A percentile compares a stretch with the other conserved stretches of the same genome.
These are phyloP conservation scores for Antennarius striatus DNA, from an alignment of 2,113 vertebrate genomes.

Conservation along the genomic window DNA sequence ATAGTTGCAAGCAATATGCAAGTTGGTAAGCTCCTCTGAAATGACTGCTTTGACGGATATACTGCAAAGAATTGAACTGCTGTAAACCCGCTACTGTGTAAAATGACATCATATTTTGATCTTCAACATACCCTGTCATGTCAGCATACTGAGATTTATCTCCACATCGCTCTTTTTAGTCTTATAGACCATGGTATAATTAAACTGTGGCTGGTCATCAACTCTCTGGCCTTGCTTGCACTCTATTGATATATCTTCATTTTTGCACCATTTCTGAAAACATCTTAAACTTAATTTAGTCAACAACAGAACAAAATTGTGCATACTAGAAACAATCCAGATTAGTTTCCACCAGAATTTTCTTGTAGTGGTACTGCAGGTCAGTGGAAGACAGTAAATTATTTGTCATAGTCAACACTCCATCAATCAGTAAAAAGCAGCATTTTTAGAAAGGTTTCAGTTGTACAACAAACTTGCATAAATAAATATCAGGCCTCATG, in stretches of 20 bases:
- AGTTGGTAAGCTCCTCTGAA: slow-evolving; percentile 25
- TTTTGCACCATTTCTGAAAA: slow-evolving; percentile 2
- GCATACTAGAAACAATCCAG: slow-evolving; percentile 46
- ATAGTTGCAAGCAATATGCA: slow-evolving; percentile 1
- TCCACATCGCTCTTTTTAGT: background rate
- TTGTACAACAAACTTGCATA: slow-evolving; percentile 64
- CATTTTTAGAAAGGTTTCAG: slow-evolving; percentile 30
- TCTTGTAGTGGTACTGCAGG: slow-evolving; percentile 25
- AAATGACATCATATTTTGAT: slow-evolving; percentile 37
- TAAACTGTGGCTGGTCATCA: slow-evolving; percentile 4
- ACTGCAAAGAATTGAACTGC: slow-evolving; percentile 1
- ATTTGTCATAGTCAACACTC: slow-evolving; percentile 32
- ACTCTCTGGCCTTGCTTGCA: slow-evolving; percentile 16
- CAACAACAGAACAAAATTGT: slow-evolving; percentile 35
- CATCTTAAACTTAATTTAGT: slow-evolving; percentile 13
- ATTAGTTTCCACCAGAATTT: slow-evolving; percentile 10
- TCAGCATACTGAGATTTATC: slow-evolving; percentile 12
- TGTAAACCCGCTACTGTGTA: slow-evolving; percentile 17
- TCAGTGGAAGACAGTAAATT: slow-evolving; percentile 50
- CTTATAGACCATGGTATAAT: background rate
- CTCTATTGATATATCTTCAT: slow-evolving; percentile 2
- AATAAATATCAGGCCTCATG: slow-evolving; percentile 51
- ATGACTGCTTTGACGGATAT: slow-evolving; percentile 6
- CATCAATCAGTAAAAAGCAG: slow-evolving; percentile 31
- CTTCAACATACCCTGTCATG: background rate